These are phyloP conservation scores for Tetrax tetrax DNA, from an alignment of 2,113 vertebrate genomes.

Conservation along the genomic window DNA sequence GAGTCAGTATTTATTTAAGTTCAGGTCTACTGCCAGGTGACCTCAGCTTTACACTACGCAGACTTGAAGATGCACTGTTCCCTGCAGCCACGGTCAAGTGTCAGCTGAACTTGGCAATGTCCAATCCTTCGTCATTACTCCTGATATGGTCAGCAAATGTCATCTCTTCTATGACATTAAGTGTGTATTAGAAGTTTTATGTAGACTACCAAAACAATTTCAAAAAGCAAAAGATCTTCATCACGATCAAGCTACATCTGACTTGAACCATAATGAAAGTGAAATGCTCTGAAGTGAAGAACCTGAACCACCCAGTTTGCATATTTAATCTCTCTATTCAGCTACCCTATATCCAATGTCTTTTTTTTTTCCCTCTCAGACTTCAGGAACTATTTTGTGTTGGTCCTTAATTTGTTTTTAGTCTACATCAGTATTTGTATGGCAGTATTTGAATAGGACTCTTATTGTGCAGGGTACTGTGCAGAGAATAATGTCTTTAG, in stretches of 20 bases:
- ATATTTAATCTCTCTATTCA: neutral
- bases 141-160: neutral
- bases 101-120: neutral
- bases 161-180: neutral
- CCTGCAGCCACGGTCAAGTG: neutral
- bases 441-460: neutral
- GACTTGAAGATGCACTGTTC: neutral
- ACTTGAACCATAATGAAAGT: neutral
- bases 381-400: neutral
- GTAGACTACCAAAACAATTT: neutral
- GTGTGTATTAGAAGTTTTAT: neutral
- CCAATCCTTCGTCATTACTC: neutral
- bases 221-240: neutral
- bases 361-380: neutral
- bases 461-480: neutral
- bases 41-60: neutral
- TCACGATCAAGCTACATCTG: neutral
- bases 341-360: neutral
- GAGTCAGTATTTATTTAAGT: neutral
- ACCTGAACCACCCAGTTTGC: neutral
- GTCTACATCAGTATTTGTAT: neutral
- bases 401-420: neutral
- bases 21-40: neutral
- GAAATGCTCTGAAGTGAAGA: neutral
- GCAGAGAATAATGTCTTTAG: neutral